A percentile compares a stretch with the other conserved stretches of the same genome.
Evolutionary conservation across 2,797 vertebrate species (phyloP).

Genomic region (Propithecus perrieri): DNA sequence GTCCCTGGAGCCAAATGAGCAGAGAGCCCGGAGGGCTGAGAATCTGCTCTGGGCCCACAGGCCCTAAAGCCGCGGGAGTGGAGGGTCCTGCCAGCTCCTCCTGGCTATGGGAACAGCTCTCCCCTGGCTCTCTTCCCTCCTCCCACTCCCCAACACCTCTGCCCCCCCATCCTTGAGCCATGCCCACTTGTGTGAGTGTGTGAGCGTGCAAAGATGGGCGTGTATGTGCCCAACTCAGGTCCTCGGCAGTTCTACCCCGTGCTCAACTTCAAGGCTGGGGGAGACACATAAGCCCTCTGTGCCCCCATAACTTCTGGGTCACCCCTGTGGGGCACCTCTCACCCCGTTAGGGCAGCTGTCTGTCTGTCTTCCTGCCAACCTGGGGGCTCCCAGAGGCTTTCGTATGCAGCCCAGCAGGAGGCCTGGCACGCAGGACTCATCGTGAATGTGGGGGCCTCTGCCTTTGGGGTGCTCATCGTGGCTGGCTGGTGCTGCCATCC

Average conservation of each 20-base stretch:
- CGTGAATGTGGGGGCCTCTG: not conserved
- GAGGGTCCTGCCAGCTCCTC: not conserved
- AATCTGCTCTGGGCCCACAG: not conserved
- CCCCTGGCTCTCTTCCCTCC: not conserved
- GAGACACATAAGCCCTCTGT: not conserved
- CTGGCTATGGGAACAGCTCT: not conserved
- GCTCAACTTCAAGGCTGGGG: not conserved
- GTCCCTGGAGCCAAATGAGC: not conserved
- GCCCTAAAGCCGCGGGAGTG: not conserved
- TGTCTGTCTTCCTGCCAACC: not conserved
- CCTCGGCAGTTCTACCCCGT: not conserved
- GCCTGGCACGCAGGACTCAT: not conserved
- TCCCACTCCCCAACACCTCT: accelerated
- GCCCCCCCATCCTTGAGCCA: not conserved
- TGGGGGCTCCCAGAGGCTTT: not conserved
- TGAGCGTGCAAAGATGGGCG: no score
- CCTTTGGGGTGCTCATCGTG: not conserved
- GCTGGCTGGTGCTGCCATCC: not conserved
- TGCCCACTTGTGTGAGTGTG: not conserved
- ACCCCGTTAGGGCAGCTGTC: accelerated
- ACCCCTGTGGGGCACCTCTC: not conserved
- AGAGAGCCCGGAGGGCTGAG: not conserved
- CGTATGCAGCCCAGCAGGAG: not conserved
- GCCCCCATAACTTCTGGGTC: not conserved
- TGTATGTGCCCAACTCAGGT: not conserved